Percentiles rank a stretch among this genome's conserved stretches.
Evolutionary conservation across 2,888 invertebrate genomes (phyloP).

Genomic region (Pecten maximus): DNA sequence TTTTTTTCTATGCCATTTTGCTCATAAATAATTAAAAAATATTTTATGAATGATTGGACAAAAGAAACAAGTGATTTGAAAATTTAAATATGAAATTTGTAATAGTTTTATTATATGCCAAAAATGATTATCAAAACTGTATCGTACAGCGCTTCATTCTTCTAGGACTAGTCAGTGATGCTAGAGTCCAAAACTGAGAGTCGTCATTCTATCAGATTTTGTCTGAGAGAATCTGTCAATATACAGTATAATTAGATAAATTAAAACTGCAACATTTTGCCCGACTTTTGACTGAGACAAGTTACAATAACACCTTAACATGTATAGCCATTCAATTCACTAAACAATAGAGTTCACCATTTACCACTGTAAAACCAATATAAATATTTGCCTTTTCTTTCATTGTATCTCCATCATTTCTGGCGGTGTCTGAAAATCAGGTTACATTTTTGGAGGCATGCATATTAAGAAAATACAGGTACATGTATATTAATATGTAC

Average conservation of each 20-base stretch:
- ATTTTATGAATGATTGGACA: too few species aligned
- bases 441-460: not conserved
- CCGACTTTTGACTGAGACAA: not conserved
- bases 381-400: conserved; percentile 1
- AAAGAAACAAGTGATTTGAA: too few species aligned
- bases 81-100: too few species aligned
- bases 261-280: not conserved
- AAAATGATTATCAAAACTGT: too few species aligned
- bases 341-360: not conserved
- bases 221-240: not conserved
- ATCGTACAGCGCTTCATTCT: too few species aligned
- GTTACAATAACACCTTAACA: not conserved
- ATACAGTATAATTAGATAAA: too few species aligned
- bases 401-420: conserved; percentile 22
- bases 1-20: not conserved
- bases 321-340: not conserved
- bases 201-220: not conserved
- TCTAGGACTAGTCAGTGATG: too few species aligned
- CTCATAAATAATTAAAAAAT: too few species aligned
- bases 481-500: not conserved
- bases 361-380: not conserved
- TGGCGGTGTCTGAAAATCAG: conserved; percentile 1
- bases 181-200: not conserved
- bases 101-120: too few species aligned
- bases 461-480: not conserved